Conservation (phyloP, 2,797 vertebrate genomes). For the Anomalospiza imberbis region DNA sequence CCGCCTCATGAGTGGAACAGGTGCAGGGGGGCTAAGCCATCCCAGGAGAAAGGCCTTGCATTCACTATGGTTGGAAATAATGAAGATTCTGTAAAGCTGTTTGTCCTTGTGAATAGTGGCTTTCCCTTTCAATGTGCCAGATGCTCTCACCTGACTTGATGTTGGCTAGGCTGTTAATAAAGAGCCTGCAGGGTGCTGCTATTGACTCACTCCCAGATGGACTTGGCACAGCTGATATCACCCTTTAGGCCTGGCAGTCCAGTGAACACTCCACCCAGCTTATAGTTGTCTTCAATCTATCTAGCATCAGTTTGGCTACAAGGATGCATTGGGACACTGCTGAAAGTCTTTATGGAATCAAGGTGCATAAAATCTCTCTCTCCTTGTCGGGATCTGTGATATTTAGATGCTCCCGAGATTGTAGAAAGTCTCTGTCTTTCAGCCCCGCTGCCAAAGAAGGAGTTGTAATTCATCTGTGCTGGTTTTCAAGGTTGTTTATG, state of each 20-base stretch:
- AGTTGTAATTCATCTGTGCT: too few relatives aligned
- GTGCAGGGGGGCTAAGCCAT: neutral
- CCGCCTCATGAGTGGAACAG: neutral
- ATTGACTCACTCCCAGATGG: neutral
- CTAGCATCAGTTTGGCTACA: neutral
- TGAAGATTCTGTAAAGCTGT: neutral
- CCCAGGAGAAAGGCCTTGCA: neutral
- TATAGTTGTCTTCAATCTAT: neutral
- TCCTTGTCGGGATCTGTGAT: too few relatives aligned
- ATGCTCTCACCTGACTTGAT: neutral
- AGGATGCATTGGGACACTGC: neutral
- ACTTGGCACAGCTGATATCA: neutral
- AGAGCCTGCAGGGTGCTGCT: neutral
- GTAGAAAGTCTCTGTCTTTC: too few relatives aligned
- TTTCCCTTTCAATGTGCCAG: neutral
- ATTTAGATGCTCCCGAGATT: too few relatives aligned
- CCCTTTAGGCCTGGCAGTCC: neutral
- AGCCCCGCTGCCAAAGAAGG: too few relatives aligned
- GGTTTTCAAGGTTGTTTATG: too few relatives aligned
- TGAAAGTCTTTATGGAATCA: neutral
- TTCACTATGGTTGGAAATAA: neutral
- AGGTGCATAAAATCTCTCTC: neutral
- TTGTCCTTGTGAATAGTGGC: neutral
- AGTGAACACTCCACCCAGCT: neutral
- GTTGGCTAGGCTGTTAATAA: neutral